phyloP scores from a whole-genome alignment of 2,888 invertebrate genomes.

The Xanthorhoe spadicearia region DNA sequence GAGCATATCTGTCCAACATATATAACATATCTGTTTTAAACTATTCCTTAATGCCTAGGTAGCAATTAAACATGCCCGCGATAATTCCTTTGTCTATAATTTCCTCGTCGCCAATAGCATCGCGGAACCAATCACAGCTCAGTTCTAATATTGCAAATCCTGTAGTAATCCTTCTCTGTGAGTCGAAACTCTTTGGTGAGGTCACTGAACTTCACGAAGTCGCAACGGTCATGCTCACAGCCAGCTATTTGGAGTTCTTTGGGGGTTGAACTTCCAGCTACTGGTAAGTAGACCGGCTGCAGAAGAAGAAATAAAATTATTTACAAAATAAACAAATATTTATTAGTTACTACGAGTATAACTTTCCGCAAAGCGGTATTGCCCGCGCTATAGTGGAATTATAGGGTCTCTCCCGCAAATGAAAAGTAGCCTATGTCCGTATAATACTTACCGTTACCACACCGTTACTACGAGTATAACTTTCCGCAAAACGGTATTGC shows the following conservation, averaged over 20 bases:
- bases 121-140: slow-evolving; percentile 46
- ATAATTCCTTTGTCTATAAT: neutral
- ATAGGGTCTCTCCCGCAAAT: too few species aligned
- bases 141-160: slow-evolving; percentile 61
- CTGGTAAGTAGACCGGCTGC: slow-evolving; percentile 72
- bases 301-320: neutral
- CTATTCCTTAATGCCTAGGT: neutral
- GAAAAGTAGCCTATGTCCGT: too few species aligned
- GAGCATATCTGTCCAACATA: too few species aligned
- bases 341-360: too few species aligned
- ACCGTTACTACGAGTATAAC: too few species aligned
- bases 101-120: neutral
- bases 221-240: slow-evolving; percentile 61
- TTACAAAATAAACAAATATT: too few species aligned
- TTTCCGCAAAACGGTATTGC: too few species aligned
- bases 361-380: too few species aligned
- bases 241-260: slow-evolving; percentile 56
- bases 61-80: neutral
- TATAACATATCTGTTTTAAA: too few species aligned
- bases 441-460: too few species aligned
- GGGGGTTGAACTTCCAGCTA: slow-evolving; percentile 64
- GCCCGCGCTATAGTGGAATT: too few species aligned
- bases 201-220: slow-evolving; percentile 59
- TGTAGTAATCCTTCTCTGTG: slow-evolving; percentile 65
- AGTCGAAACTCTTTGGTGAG: slow-evolving; percentile 58